These are phyloP conservation scores for Drosophila mayri DNA, from an alignment of 1,140 invertebrate genomes.

Conservation along the genomic window DNA sequence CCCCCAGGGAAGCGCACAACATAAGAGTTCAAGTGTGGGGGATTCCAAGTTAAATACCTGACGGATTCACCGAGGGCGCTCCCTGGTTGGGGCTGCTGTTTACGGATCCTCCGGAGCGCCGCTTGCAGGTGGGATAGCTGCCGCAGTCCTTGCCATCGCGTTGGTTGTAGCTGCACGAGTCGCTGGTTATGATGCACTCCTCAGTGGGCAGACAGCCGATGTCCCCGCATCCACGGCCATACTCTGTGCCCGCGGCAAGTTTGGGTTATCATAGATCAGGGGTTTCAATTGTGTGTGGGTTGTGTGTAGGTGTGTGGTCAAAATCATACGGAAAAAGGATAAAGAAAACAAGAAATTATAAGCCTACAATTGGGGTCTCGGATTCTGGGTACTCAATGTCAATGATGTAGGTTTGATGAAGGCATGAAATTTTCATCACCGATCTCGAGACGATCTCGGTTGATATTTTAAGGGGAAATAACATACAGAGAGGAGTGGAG, in stretches of 20 bases:
- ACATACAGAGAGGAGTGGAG: neutral
- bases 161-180: conserved; percentile 87
- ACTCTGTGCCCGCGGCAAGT: conserved; percentile 86
- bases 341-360: conserved; percentile 30
- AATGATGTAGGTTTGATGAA: conserved; percentile 55
- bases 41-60: conserved; percentile 81
- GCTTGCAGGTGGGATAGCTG: conserved; percentile 88
- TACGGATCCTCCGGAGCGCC: conserved; percentile 84
- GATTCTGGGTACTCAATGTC: conserved; percentile 26
- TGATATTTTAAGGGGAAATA: conserved; percentile 4
- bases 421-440: conserved; percentile 39
- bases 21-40: conserved; percentile 37
- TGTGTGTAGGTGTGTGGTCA: conserved; percentile 7
- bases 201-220: conserved; percentile 90
- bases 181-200: conserved; percentile 89
- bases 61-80: conserved; percentile 77
- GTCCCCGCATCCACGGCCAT: conserved; percentile 90
- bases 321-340: conserved; percentile 35
- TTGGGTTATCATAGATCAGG: conserved; percentile 6
- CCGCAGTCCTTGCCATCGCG: conserved; percentile 87
- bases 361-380: conserved; percentile 16
- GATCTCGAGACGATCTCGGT: conserved; percentile 7
- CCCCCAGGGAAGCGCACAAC: conserved; percentile 33
- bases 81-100: conserved; percentile 54
- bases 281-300: conserved; percentile 4